Evolutionary conservation across 2,113 vertebrate species (phyloP).

Genomic region (Isurus oxyrinchus): DNA sequence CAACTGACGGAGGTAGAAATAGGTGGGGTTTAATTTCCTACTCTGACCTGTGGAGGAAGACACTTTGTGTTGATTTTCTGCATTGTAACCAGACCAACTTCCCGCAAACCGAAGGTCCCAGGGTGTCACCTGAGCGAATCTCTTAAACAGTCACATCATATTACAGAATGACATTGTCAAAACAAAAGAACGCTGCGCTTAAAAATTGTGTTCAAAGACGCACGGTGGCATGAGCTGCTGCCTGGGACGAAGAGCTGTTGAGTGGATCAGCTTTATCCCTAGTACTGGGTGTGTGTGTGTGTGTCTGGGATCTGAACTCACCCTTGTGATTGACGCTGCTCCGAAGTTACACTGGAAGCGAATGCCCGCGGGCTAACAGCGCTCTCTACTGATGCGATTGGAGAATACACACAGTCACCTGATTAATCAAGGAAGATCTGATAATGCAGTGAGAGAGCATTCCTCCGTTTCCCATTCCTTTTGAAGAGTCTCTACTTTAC

Average conservation of each 20-base stretch:
- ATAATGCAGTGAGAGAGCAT: not conserved
- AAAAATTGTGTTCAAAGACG: not conserved
- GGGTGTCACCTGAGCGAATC: not conserved
- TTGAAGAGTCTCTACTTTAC: not conserved
- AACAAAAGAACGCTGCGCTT: not conserved
- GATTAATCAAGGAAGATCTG: not conserved
- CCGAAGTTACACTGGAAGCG: not conserved
- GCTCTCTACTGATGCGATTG: not conserved
- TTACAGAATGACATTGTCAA: not conserved
- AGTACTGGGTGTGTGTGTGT: not conserved
- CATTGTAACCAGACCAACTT: too few species aligned
- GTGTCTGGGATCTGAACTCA: not conserved
- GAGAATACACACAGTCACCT: not conserved
- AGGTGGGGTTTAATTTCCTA: not conserved
- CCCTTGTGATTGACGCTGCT: not conserved
- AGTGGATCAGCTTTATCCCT: not conserved
- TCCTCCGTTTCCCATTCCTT: not conserved
- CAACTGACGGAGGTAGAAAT: not conserved
- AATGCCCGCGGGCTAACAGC: conserved; percentile 1
- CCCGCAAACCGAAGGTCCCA: too few species aligned
- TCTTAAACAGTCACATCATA: not conserved
- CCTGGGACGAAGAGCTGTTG: not conserved
- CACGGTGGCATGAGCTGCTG: not conserved
- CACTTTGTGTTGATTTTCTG: not conserved
- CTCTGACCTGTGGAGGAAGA: too few species aligned